A percentile compares a stretch with the other conserved stretches of the same genome.
Conservation (phyloP, 92 coral and sea anemone species). For the Galaxea fascicularis region DNA sequence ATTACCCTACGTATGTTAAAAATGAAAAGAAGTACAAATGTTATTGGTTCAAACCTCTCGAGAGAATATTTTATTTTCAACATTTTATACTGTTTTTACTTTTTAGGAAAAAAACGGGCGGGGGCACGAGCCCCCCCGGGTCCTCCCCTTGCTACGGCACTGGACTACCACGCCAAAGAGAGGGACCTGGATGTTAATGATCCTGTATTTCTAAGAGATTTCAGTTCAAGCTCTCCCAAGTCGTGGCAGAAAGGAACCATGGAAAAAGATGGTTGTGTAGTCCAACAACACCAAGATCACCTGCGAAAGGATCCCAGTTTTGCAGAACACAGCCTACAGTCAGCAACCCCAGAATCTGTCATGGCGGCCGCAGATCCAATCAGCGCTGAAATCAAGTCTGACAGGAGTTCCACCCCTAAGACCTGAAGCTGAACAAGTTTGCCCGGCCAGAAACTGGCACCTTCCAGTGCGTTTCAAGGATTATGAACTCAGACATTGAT, state of each 20-base stretch:
- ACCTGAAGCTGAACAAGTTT: conserved; percentile 2
- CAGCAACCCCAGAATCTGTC: conserved; percentile 5
- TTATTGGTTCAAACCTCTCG: too few species aligned
- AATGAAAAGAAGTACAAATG: too few species aligned
- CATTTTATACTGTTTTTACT: too few species aligned
- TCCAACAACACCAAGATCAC: conserved; percentile 45
- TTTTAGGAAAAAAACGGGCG: too few species aligned
- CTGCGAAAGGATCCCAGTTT: conserved; percentile 17
- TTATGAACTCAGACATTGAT: conserved; percentile 21
- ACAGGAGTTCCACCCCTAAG: conserved; percentile 1
- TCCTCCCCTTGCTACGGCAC: too few species aligned
- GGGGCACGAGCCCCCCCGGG: too few species aligned
- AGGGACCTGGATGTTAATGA: conserved; percentile 30
- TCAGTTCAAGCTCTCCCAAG: conserved; percentile 31
- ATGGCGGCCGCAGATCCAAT: conserved; percentile 5
- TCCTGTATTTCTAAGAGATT: conserved; percentile 34
- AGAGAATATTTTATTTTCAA: too few species aligned
- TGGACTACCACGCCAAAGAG: conserved; percentile 49
- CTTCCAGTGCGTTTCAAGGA: conserved; percentile 38
- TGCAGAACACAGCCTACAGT: conserved; percentile 4
- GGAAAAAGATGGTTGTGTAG: conserved; percentile 32
- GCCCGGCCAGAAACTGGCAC: conserved; percentile 9
- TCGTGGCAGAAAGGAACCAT: conserved; percentile 35
- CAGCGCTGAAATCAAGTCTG: background rate
- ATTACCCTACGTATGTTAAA: too few species aligned